phyloP scores from a whole-genome alignment of 2,888 invertebrate species.

The Chrysodeixis includens region DNA sequence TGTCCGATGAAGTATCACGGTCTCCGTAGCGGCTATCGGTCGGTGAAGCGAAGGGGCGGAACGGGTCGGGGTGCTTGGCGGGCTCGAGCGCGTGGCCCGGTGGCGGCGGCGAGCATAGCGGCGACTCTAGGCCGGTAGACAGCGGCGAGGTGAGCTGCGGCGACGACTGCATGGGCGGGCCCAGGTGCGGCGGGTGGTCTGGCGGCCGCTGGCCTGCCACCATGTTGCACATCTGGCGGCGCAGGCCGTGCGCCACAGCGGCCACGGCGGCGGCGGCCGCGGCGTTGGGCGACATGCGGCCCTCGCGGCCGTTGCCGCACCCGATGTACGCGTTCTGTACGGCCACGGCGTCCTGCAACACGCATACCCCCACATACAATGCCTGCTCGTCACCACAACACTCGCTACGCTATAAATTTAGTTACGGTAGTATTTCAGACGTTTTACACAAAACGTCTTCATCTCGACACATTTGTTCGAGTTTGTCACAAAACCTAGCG shows the following conservation, averaged over 20 bases:
- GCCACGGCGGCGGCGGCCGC: slow-evolving; percentile 96
- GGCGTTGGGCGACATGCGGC: slow-evolving; percentile 89
- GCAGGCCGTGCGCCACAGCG: slow-evolving; percentile 95
- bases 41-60: slow-evolving; percentile 90
- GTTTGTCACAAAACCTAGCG: slow-evolving; percentile 12
- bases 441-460: slow-evolving; percentile 8
- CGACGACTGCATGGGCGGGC: slow-evolving; percentile 79
- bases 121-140: slow-evolving; percentile 90
- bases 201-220: slow-evolving; percentile 87
- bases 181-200: slow-evolving; percentile 86
- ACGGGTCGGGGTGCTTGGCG: slow-evolving; percentile 84
- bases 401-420: slow-evolving; percentile 27
- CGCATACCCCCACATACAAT: slow-evolving; percentile 61
- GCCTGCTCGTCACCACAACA: slow-evolving; percentile 24
- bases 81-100: slow-evolving; percentile 92
- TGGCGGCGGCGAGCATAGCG: slow-evolving; percentile 90
- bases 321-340: slow-evolving; percentile 88
- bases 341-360: slow-evolving; percentile 90
- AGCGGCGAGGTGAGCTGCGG: slow-evolving; percentile 88
- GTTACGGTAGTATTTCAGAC: slow-evolving; percentile 1
- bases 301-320: slow-evolving; percentile 89
- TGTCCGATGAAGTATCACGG: slow-evolving; percentile 87
- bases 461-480: slow-evolving; percentile 11
- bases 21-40: slow-evolving; percentile 91
- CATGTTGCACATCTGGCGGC: slow-evolving; percentile 96